phyloP scores from a whole-genome alignment of 2,797 vertebrate genomes.

The Eupleurogrammus muticus region DNA sequence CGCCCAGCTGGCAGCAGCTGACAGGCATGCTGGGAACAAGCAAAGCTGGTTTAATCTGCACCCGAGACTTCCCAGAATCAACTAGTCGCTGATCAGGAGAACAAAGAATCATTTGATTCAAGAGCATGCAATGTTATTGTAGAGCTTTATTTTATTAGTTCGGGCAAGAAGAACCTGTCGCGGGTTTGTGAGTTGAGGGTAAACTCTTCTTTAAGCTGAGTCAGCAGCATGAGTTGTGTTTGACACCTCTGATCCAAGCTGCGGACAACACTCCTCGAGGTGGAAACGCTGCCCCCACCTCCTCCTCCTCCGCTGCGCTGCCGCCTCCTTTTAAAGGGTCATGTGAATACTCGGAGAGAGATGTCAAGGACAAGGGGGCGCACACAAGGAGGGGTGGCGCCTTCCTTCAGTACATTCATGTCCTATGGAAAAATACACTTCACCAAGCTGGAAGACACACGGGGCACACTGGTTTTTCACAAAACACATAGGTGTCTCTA shows the following conservation, averaged over 20 bases:
- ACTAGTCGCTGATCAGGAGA: no score
- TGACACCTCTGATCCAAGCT: not conserved
- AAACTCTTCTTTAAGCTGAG: conserved; percentile 1
- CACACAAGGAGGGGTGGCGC: not conserved
- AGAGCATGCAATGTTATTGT: not conserved
- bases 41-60: conserved; percentile 8
- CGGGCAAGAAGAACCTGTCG: not conserved
- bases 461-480: no score
- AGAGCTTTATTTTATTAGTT: not conserved
- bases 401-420: no score
- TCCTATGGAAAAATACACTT: no score
- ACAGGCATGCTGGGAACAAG: not conserved
- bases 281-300: conserved; percentile 32
- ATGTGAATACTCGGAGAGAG: not conserved
- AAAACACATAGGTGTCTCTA: no score
- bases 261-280: not conserved
- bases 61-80: not conserved
- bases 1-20: conserved; percentile 14
- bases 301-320: conserved; percentile 2
- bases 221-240: conserved; percentile 11
- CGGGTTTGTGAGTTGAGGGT: not conserved
- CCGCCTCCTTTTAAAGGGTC: conserved; percentile 47
- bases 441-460: no score
- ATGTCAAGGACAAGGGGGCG: not conserved
- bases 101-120: not conserved